Base-by-base conservation (phyloP, 2,888 invertebrate genomes). In the Archips crataeganus region DNA sequence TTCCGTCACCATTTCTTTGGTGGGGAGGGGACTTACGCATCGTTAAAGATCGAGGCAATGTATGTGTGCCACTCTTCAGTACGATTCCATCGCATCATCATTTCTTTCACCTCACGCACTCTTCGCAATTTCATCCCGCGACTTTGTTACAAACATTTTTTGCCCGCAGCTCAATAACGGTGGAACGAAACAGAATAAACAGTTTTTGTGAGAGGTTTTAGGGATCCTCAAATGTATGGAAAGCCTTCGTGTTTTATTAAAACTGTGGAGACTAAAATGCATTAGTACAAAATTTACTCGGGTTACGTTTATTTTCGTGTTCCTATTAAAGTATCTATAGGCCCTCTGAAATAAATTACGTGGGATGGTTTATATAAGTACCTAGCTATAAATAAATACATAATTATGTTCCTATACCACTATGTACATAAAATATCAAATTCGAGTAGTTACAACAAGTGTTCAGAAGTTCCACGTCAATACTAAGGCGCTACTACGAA, bases 151-250 rank as follows among this genome's bases (percentile, higher is more conserved):
- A 75, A 32, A 68, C 69, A 72, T 73, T 78, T 83, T 88, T 88
- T 82, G 77, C 72, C 73, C 70, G 70, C 80, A 75, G 78, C 77
- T 81, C 81, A 79, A 77, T 80, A 81, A 80, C 82, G 78, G 82
- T 84, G 84, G 81, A 87, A 84, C 84, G 84, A 85, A 87, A 85
- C 84, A 82, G 80, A 86, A 85, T 84, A 88, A 88, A 88, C 88
- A 85, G 85, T 87, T 89, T 88, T 87, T 88, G 79, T 83, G 72
- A 74, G 78, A 81, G 79, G 81, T 79, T 81, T 85, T 84, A 82
- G 83, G 82, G 79, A 85, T 88, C 79, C 83, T 79, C 76, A 54
- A 45, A 61, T 65, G 15, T 36, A 51, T 45, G 2, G 54, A 11
- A 69, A 49, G 34, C 42, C 9, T 57, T 49, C 13, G 47, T 32